Evolutionary conservation across 1,140 invertebrate species (phyloP).

Genomic region (Theocolax elegans): DNA sequence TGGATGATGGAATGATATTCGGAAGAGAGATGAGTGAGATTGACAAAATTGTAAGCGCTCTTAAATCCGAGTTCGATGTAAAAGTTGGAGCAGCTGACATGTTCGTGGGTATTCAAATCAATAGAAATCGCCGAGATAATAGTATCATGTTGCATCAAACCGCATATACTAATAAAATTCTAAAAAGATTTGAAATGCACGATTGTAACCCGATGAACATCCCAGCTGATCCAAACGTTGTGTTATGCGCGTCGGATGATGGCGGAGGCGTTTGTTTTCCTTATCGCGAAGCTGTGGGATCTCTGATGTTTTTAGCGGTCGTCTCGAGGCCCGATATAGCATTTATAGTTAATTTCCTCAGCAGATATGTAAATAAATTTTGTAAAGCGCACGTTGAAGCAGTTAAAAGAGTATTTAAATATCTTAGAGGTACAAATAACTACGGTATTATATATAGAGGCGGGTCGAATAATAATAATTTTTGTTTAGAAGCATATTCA

Average conservation of each 20-base stretch:
- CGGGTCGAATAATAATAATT: too few species aligned
- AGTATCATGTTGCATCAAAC: slow-evolving; percentile 45
- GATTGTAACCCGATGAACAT: slow-evolving; percentile 35
- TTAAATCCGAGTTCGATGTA: slow-evolving; percentile 47
- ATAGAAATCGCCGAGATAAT: slow-evolving; percentile 30
- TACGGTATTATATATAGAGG: not conserved
- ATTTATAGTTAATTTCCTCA: slow-evolving; percentile 57
- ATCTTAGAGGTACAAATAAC: slow-evolving; percentile 54
- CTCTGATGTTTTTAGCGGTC: slow-evolving; percentile 57
- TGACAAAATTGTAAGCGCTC: slow-evolving; percentile 39
- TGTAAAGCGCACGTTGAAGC: slow-evolving; percentile 52
- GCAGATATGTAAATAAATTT: slow-evolving; percentile 49
- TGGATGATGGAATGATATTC: slow-evolving; percentile 43
- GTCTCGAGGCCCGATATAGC: slow-evolving; percentile 60
- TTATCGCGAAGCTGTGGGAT: slow-evolving; percentile 56
- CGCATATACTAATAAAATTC: too few species aligned
- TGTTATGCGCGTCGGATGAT: slow-evolving; percentile 4
- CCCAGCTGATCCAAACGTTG: slow-evolving; percentile 35
- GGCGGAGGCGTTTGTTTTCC: not conserved
- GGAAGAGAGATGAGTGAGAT: slow-evolving; percentile 36
- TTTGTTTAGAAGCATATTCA: too few species aligned
- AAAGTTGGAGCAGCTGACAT: slow-evolving; percentile 36
- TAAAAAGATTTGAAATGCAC: too few species aligned
- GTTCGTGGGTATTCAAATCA: slow-evolving; percentile 54
- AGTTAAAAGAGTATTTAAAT: slow-evolving; percentile 58